Evolutionary conservation across 2,888 invertebrate genomes (phyloP), one percentile per base, ranked within the genome.

Genomic region (Nomada fabriciana): DNA sequence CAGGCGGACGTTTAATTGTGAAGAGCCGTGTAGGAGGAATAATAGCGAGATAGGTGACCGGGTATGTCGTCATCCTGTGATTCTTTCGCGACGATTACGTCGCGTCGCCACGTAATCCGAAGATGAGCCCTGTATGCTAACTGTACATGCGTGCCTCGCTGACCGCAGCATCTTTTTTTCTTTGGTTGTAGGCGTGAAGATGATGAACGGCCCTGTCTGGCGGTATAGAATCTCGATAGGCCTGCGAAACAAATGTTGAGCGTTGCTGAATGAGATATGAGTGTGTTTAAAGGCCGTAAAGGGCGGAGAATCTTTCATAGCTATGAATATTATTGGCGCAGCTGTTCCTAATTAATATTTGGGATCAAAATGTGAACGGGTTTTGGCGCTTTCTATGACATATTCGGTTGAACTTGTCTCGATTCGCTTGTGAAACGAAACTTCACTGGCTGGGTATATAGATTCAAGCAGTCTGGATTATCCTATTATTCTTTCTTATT

Each of bases 1-100:
- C 70, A 74, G 73, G 83, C 83, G 85, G 87, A 83, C 86, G 73
- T 89, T 89, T 89, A 88, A 89, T 89, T 86, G 76, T 77, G 85
- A 79, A 76, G 65, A 63, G 70, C 50, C 59, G 83, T 82, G 86
- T 89, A 80, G 89, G 88, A 83, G 82, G 84, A 83, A 43, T 77
- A 72, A 74, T 72, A 72, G 76, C 80, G 69, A 74, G 79, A 78
- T 84, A 82, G 80, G 76, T 87, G 82, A 81, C 73, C 63, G 55
- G 75, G 61, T 65, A 63, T 79, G 81, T 47, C 75, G 73, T 79
- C 59, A 69, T 84, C 76, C 43, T 36, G 43, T 63, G 59, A 72
- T 80, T 72, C 64, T 55, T 67, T 65, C 57, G 64, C 61, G 73
- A 83, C 85, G 68, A 83, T 85, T 75, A 81, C 81, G 81, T 73